Evolutionary conservation across 2,797 vertebrate genomes (phyloP), one percentile per base, ranked within the genome.

Genomic region (Sebastes kiyomatsui): DNA sequence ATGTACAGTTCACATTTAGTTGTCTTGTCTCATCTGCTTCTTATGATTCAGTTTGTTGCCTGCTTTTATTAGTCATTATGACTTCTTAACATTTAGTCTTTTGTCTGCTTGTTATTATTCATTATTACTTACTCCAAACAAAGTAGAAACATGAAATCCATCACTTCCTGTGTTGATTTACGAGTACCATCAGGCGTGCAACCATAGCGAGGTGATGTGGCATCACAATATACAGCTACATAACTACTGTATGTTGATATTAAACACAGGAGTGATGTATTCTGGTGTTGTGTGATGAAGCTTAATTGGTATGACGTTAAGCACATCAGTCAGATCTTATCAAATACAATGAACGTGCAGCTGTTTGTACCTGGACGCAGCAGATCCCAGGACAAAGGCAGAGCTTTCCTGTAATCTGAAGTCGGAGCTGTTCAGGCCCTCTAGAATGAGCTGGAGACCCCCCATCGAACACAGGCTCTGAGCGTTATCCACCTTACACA

Each of bases 321-420:
- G 5, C 1, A 1, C 22, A 30, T 68, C 13, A 32, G 25, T 49
- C 56, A n/a, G 7, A 30, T 42, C 5, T 67, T 2, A 13, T 1
- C 12, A 7, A 27, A 60, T 1, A 1, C 7, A n/a, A 27, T n/a
- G 8, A 66, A 46, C 4, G 11, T 0, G 52, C 33, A 52, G 33
- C 16, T 30, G 54, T 69, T 60, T 27, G 14, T 90, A 97, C 98
- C 97, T 97, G 85, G 98, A 94, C 72, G 97, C 88, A 0, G 98
- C 97, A 0, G 98, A 97, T 32, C 98, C 98, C 79, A 99, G 88
- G 10, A 98, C 98, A 5, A 98, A 98, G 0, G 98, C 97, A 14
- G 96, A 93, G 0, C 92, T 95, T 65, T 98, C 97, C 93, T 97
- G 97, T 72, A 99, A 85, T 4, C 68, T 58, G 0, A 95, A 84